Evolutionary conservation across 2,888 invertebrate species (phyloP).

Genomic region (Tethea ocularis): DNA sequence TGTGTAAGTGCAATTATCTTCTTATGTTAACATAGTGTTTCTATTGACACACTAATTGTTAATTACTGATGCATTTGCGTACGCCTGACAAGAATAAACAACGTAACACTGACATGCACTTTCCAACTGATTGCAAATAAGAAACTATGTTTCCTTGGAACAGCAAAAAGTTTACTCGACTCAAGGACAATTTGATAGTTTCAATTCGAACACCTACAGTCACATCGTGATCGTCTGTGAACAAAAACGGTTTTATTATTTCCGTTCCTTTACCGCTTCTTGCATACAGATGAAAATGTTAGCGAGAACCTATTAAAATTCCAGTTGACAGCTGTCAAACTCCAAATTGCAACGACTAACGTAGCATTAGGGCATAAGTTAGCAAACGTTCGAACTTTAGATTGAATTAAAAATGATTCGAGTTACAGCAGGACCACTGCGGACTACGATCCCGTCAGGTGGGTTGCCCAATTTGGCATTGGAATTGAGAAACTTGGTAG

Average conservation of each 20-base stretch:
- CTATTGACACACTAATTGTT: slow-evolving; percentile 70
- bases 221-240: slow-evolving; percentile 11
- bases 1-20: slow-evolving; percentile 38
- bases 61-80: slow-evolving; percentile 48
- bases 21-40: slow-evolving; percentile 51
- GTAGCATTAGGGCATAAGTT: neutral
- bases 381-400: neutral
- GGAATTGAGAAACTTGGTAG: slow-evolving; percentile 76
- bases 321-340: slow-evolving; percentile 47
- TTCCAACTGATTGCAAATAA: slow-evolving; percentile 40
- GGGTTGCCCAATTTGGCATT: slow-evolving; percentile 62
- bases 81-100: slow-evolving; percentile 34
- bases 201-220: slow-evolving; percentile 16
- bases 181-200: slow-evolving; percentile 24
- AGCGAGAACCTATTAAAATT: slow-evolving; percentile 55
- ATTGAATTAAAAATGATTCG: slow-evolving; percentile 19
- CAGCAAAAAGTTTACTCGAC: slow-evolving; percentile 9
- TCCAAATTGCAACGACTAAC: slow-evolving; percentile 25
- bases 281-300: slow-evolving; percentile 58
- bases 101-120: slow-evolving; percentile 42
- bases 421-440: slow-evolving; percentile 38
- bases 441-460: slow-evolving; percentile 45
- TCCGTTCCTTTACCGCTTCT: slow-evolving; percentile 54
- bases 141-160: slow-evolving; percentile 18
- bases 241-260: slow-evolving; percentile 58